A percentile compares a stretch with the other conserved stretches of the same genome.
Conservation (phyloP, 2,797 vertebrate species). For the Sardinella longiceps region DNA sequence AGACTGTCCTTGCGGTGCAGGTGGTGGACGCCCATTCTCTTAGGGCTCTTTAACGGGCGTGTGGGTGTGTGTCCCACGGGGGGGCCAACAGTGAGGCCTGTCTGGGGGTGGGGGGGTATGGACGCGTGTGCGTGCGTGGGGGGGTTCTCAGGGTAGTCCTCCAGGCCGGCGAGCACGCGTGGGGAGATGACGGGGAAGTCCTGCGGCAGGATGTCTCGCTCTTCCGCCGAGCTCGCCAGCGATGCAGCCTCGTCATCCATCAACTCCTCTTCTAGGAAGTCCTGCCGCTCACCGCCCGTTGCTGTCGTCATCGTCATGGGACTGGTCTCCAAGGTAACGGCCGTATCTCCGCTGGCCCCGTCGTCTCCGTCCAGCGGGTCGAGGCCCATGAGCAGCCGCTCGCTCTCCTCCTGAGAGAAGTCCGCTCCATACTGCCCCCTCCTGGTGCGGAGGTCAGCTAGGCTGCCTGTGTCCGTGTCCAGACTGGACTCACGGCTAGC, state of each 20-base stretch:
- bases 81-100: neutral
- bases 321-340: constrained; percentile 63
- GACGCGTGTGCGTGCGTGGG: no score
- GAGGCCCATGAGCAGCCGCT: constrained; percentile 73
- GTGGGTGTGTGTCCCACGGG: constrained; percentile 33
- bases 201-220: constrained; percentile 76
- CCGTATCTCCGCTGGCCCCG: constrained; percentile 62
- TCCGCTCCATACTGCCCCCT: constrained; percentile 72
- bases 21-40: constrained; percentile 97
- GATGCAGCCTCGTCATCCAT: constrained; percentile 72
- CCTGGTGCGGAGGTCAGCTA: constrained; percentile 69
- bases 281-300: constrained; percentile 56
- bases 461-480: constrained; percentile 80
- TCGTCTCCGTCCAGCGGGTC: constrained; percentile 59
- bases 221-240: constrained; percentile 77
- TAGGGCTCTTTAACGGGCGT: constrained; percentile 89
- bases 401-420: constrained; percentile 76
- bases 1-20: constrained; percentile 96
- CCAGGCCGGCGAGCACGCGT: constrained; percentile 55
- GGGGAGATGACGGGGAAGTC: constrained; percentile 70
- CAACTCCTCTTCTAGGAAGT: constrained; percentile 54
- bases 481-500: constrained; percentile 83
- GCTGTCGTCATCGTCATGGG: neutral
- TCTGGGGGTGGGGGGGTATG: neutral
- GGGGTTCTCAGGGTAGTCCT: constrained; percentile 70